Percentiles rank a stretch among this genome's conserved stretches.
Evolutionary conservation across 2,888 invertebrate species (phyloP).

Genomic region (Lithosia quadra): DNA sequence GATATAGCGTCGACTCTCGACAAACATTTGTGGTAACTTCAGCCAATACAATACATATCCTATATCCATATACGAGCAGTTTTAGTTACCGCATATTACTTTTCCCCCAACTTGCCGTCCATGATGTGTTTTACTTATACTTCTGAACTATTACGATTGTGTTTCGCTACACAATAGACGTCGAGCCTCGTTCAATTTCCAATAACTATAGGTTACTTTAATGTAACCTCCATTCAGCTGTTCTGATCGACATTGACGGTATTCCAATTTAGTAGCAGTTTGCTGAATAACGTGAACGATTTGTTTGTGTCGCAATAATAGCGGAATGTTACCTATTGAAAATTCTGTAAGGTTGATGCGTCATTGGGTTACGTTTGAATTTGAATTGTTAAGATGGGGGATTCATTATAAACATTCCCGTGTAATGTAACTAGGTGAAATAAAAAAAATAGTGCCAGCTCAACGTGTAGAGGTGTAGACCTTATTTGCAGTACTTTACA

Average conservation of each 20-base stretch:
- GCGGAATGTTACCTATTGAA: constrained; percentile 32
- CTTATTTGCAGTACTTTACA: background rate
- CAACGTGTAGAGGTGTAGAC: background rate
- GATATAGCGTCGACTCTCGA: background rate
- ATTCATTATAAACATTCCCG: background rate
- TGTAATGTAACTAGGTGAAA: background rate
- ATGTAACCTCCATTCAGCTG: constrained; percentile 42
- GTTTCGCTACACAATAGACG: constrained; percentile 51
- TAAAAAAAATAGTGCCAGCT: background rate
- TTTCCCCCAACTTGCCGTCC: constrained; percentile 16
- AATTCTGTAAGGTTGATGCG: constrained; percentile 33
- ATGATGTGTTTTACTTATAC: constrained; percentile 40
- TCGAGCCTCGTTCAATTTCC: constrained; percentile 53
- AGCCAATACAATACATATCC: background rate
- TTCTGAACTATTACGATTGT: constrained; percentile 55
- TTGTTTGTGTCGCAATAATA: constrained; percentile 43
- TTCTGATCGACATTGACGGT: constrained; percentile 41
- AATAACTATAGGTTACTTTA: constrained; percentile 49
- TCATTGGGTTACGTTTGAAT: constrained; percentile 21
- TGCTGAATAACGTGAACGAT: constrained; percentile 33
- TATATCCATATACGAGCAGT: background rate
- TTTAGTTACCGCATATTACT: constrained; percentile 2
- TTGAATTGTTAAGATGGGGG: background rate
- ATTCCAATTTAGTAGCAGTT: constrained; percentile 46
- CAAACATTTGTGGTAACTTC: background rate